Evolutionary conservation across 1,140 invertebrate species (phyloP).

Genomic region (Nilaparvata lugens): DNA sequence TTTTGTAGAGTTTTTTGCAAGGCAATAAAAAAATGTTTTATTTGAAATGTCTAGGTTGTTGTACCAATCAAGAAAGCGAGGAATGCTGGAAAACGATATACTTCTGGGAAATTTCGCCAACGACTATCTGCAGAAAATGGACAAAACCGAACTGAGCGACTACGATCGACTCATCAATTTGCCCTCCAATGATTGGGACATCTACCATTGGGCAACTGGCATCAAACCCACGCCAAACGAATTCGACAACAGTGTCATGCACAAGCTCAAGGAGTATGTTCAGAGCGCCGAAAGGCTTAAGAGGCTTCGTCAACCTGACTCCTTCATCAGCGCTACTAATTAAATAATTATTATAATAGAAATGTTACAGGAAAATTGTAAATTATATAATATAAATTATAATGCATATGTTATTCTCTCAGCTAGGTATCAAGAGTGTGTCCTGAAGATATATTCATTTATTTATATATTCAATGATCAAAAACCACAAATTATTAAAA

Average conservation of each 20-base stretch:
- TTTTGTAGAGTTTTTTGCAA: no score
- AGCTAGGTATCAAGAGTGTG: no score
- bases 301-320: slow-evolving; percentile 60
- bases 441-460: no score
- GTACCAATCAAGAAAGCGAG: slow-evolving; percentile 95
- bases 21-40: no score
- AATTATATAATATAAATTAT: no score
- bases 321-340: no score
- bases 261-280: slow-evolving; percentile 74
- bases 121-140: slow-evolving; percentile 67
- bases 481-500: no score
- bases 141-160: slow-evolving; percentile 56
- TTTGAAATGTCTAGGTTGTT: no score
- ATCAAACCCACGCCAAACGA: slow-evolving; percentile 70
- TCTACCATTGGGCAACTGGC: slow-evolving; percentile 88
- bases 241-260: slow-evolving; percentile 84
- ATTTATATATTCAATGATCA: no score
- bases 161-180: slow-evolving; percentile 91
- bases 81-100: slow-evolving; percentile 95
- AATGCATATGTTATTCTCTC: no score
- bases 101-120: slow-evolving; percentile 86
- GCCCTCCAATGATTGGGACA: slow-evolving; percentile 96
- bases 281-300: slow-evolving; percentile 59
- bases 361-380: no score
- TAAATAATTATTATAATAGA: no score